Conservation (phyloP, 2,797 vertebrate species). For the Cetoscarus ocellatus region DNA sequence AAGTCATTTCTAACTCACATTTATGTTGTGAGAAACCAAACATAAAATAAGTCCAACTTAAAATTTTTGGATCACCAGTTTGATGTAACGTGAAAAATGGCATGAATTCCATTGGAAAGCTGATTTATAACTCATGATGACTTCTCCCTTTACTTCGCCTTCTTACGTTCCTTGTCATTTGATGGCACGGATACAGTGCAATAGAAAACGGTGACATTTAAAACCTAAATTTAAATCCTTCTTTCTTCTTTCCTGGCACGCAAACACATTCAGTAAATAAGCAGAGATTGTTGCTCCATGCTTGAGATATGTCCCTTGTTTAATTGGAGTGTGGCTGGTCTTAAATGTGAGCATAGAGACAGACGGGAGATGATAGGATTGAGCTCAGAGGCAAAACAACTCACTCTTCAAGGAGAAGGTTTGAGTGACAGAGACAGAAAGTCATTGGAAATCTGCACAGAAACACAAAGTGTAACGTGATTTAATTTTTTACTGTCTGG, state of each 20-base stretch:
- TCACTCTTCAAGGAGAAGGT: constrained; percentile 14
- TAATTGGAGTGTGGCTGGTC: constrained; percentile 30
- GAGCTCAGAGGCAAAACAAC: constrained; percentile 12
- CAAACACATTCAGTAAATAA: background rate
- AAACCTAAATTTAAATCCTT: background rate
- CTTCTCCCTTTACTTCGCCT: background rate
- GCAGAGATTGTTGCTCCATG: constrained; percentile 11
- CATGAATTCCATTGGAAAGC: background rate
- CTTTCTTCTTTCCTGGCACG: background rate
- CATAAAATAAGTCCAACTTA: too few relatives aligned
- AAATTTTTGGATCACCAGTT: too few relatives aligned
- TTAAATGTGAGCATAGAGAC: background rate
- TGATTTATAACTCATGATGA: background rate
- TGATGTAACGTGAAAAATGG: too few relatives aligned
- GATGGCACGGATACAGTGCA: background rate
- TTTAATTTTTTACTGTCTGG: constrained; percentile 29
- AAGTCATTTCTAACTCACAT: too few relatives aligned
- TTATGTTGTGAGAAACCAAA: too few relatives aligned
- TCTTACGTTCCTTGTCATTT: background rate
- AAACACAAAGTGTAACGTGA: constrained; percentile 10
- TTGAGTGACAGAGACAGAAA: constrained; percentile 15
- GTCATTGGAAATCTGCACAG: constrained; percentile 8
- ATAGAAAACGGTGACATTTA: constrained; percentile 15
- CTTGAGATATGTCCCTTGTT: constrained; percentile 3
- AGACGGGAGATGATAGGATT: background rate